These are phyloP conservation scores for Argyresthia goedartella DNA, from an alignment of 2,888 invertebrate species.

Conservation along the genomic window DNA sequence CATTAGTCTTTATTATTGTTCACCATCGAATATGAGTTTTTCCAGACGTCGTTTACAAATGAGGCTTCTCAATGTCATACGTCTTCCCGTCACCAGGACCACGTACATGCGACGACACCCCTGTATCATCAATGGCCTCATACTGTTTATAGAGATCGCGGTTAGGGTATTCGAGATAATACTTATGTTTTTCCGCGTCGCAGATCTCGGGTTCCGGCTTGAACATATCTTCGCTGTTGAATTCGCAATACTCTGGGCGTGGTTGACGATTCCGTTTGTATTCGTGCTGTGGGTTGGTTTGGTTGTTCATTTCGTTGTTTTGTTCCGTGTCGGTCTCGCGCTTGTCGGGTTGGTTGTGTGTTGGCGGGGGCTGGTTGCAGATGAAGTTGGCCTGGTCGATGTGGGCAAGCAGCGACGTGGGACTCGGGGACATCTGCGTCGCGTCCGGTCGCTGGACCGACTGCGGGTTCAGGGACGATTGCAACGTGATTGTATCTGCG, in stretches of 20 bases:
- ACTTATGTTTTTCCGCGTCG: conserved; percentile 29
- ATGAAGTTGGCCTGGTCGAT: conserved; percentile 62
- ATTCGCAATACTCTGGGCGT: too few species aligned
- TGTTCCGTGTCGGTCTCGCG: conserved; percentile 22
- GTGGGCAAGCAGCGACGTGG: conserved; percentile 55
- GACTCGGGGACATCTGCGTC: conserved; percentile 58
- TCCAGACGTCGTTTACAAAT: too few species aligned
- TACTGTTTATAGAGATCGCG: too few species aligned
- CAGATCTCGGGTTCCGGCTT: conserved; percentile 10
- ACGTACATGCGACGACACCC: too few species aligned
- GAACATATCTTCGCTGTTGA: too few species aligned
- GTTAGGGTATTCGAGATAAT: conserved; percentile 13
- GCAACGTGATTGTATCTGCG: too few species aligned
- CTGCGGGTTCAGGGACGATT: conserved; percentile 27
- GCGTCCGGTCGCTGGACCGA: conserved; percentile 40
- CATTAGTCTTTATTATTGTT: too few species aligned
- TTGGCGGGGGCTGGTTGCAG: conserved; percentile 34
- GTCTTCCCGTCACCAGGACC: too few species aligned
- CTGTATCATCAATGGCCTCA: too few species aligned
- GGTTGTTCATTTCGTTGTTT: conserved; percentile 40
- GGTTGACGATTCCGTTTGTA: too few species aligned
- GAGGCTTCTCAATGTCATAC: too few species aligned
- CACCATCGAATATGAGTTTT: too few species aligned
- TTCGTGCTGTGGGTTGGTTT: conserved; percentile 30
- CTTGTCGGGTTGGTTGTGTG: conserved; percentile 1